Percentiles rank a stretch among this genome's conserved stretches.
These are phyloP conservation scores for Anthoscopus minutus DNA, from an alignment of 2,113 vertebrate genomes.

Conservation along the genomic window DNA sequence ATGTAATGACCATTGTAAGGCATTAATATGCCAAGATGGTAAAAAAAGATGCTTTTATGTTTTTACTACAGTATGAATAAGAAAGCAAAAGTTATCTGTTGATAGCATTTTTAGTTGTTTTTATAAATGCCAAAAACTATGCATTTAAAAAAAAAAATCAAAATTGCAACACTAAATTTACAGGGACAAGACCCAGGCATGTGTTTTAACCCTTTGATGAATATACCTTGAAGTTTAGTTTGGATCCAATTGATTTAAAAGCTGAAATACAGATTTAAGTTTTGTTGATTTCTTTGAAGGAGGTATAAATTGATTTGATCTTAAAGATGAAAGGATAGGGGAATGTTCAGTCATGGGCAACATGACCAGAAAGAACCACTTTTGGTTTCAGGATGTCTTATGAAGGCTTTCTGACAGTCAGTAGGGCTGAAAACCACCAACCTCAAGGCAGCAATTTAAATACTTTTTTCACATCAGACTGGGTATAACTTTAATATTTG, in stretches of 20 bases:
- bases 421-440: background rate
- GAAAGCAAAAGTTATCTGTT: background rate
- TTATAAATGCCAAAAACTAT: background rate
- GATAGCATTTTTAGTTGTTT: background rate
- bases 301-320: background rate
- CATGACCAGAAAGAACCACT: background rate
- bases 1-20: rapidly evolving
- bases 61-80: background rate
- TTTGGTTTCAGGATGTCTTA: background rate
- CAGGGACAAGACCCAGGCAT: background rate
- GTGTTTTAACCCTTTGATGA: background rate
- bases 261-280: background rate
- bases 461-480: background rate
- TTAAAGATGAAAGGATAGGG: background rate
- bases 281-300: background rate
- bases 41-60: background rate
- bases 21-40: background rate
- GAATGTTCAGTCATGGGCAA: background rate
- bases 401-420: background rate
- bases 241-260: background rate
- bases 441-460: background rate
- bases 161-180: background rate
- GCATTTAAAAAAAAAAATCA: background rate
- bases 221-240: background rate
- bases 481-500: background rate